Base-by-base conservation (phyloP, 1,140 invertebrate species). In the Physella acuta region DNA sequence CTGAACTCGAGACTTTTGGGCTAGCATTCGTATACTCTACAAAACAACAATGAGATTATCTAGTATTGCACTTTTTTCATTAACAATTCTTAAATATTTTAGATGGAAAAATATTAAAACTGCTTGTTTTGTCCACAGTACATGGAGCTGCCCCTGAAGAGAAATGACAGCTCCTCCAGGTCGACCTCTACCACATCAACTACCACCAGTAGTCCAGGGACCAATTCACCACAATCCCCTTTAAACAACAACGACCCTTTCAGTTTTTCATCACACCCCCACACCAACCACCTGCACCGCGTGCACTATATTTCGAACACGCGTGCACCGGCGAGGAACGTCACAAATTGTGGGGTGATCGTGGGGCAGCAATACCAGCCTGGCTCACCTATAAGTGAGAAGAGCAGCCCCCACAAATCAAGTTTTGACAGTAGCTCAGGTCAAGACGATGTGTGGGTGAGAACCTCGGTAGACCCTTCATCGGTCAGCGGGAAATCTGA, bases 91-190 rank as follows among this genome's bases (percentile, higher is more conserved):
- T n/a, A n/a, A n/a, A n/a, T n/a, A n/a, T n/a, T n/a, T n/a, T n/a
- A n/a, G n/a, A n/a, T n/a, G n/a, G n/a, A n/a, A n/a, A n/a, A n/a
- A n/a, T n/a, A n/a, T n/a, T n/a, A n/a, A n/a, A n/a, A n/a, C n/a
- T 53, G 14, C 34, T 30, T 37, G 62, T 75, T 71, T 37, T 53
- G 72, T 67, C 80, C 86, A 30, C 82, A 93, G 92, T 90, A 91
- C 66, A 85, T 93, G 79, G 91, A 93, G 82, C 88, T 94, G 80
- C 92, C 92, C 67, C 88, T 92, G 79, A 91, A 91, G 67, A 86
- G 88, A 52, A 90, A 91, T 73, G 88, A 90, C 69, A 87, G 89
- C 66, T 89, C 88, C 71, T 90, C 90, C 55, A 89, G 72, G 89
- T 79, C 78, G 11, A 76, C 79, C 24, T 81, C 78, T 59, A 84